Percentiles rank a stretch among this genome's conserved stretches.
Evolutionary conservation across 2,888 invertebrate species (phyloP).

Genomic region (Lasioglossum morio): DNA sequence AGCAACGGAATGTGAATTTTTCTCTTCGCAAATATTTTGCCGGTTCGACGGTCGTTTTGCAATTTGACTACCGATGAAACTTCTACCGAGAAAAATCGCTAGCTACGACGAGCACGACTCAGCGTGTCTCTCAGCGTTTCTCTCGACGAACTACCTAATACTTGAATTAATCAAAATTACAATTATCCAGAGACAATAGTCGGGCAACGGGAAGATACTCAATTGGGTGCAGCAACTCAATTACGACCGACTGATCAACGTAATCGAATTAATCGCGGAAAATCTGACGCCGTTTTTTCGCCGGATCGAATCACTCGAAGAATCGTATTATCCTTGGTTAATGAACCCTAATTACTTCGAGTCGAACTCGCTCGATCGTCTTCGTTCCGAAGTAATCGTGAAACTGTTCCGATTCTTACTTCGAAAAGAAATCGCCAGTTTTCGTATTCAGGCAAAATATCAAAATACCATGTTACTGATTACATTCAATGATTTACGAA

Average conservation of each 20-base stretch:
- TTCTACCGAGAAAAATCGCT: background rate
- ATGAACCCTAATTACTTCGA: constrained; percentile 14
- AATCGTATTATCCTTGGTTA: constrained; percentile 16
- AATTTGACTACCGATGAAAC: background rate
- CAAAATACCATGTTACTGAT: too few species aligned
- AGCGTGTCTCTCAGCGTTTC: background rate
- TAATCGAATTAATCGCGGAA: constrained; percentile 28
- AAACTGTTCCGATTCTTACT: background rate
- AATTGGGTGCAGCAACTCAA: constrained; percentile 11
- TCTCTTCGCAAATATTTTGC: background rate
- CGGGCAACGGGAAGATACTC: background rate
- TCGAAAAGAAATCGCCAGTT: background rate
- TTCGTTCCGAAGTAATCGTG: too few species aligned
- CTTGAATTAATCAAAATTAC: background rate
- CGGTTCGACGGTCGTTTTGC: background rate
- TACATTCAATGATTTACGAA: too few species aligned
- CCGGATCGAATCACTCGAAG: background rate
- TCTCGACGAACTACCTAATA: background rate
- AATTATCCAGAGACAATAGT: background rate
- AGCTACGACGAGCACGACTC: background rate
- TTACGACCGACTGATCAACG: constrained; percentile 29
- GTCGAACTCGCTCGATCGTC: background rate
- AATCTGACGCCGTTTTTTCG: constrained; percentile 16
- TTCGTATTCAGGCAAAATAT: too few species aligned
- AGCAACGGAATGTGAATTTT: constrained; percentile 9